Conservation (phyloP, 2,797 vertebrate genomes). For the Phrynocephalus guinanensis region DNA sequence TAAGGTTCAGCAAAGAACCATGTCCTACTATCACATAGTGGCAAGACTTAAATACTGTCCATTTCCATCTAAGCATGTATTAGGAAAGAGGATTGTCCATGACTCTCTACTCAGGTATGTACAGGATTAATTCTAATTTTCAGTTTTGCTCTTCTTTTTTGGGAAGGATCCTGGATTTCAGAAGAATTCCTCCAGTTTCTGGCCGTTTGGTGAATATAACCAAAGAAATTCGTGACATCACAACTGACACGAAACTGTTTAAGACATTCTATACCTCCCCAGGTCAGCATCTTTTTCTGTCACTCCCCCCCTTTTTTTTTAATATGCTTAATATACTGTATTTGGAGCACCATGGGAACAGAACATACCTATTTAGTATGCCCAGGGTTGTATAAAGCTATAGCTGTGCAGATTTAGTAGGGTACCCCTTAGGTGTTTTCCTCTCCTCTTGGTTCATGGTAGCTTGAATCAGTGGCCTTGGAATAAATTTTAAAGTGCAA, state of each 20-base stretch:
- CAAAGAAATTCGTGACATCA: slow-evolving; percentile 84
- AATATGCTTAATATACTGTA: neutral
- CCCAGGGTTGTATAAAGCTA: neutral
- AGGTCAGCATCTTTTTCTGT: slow-evolving; percentile 67
- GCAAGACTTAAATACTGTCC: neutral
- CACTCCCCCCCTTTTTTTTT: neutral
- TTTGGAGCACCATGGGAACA: neutral
- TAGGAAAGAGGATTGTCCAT: neutral
- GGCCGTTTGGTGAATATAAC: slow-evolving; percentile 84
- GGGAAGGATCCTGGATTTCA: slow-evolving; percentile 84
- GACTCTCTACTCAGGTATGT: neutral
- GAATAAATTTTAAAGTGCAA: neutral
- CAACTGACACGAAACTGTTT: slow-evolving; percentile 84
- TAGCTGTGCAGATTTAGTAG: neutral
- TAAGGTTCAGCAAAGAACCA: neutral
- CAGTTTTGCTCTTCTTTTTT: slow-evolving; percentile 12
- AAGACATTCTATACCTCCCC: slow-evolving; percentile 88
- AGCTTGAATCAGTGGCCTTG: neutral
- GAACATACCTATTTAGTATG: no score
- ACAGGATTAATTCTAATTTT: slow-evolving; percentile 29
- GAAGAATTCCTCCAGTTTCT: slow-evolving; percentile 83
- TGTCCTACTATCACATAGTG: neutral
- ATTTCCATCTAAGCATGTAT: slow-evolving; percentile 8
- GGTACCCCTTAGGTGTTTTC: neutral
- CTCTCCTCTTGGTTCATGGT: neutral